Base-by-base conservation (phyloP, 64 coral and sea anemone species). In the Pocillopora damicornis region DNA sequence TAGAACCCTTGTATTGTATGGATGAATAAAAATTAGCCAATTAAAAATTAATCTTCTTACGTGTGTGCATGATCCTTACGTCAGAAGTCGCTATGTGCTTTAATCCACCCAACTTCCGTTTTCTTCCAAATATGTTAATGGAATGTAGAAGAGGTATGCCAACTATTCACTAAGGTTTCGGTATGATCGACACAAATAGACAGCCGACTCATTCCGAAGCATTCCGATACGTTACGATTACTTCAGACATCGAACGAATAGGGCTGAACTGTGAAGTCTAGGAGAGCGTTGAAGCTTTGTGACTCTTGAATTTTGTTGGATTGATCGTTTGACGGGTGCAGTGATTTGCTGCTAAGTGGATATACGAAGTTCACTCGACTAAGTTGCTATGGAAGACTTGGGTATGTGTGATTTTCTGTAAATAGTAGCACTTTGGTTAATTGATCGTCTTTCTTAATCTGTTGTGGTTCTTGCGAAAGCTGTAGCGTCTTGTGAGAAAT, bases 381-480 rank as follows among this genome's bases (percentile, higher is more conserved):
- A 85, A 85, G 36, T n/a, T 85, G 14, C 37, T 11, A 85, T 85
- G 81, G 81, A 85, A n/a, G 81, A 85, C n/a, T 58, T 85, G 45
- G 81, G 81, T 85, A 73, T 72, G 81, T 68, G 6, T 85, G 20
- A 57, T 68, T 22, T 57, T 23, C 9, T 85, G 38, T 58, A 15
- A 18, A 14, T 30, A 58, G 26, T 79, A 60, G 57, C 8, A 9
- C 45, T 34, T 11, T n/a, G 9, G 35, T 57, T 9, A 56, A 56
- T 36, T 56, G 16, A 20, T 77, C 18, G 67, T 79, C 13, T 25
- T 60, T 79, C 77, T 23, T 42, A 77, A 83, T 85, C 65, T 85
- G 80, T 66, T 35, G 61, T 67, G 12, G 62, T 85, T 72, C 81
- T 72, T 73, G 64, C 81, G 64, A 85, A 59, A 12, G 67, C 42